Evolutionary conservation across 2,113 vertebrate species (phyloP).

Genomic region (Micronycteris hirsuta): DNA sequence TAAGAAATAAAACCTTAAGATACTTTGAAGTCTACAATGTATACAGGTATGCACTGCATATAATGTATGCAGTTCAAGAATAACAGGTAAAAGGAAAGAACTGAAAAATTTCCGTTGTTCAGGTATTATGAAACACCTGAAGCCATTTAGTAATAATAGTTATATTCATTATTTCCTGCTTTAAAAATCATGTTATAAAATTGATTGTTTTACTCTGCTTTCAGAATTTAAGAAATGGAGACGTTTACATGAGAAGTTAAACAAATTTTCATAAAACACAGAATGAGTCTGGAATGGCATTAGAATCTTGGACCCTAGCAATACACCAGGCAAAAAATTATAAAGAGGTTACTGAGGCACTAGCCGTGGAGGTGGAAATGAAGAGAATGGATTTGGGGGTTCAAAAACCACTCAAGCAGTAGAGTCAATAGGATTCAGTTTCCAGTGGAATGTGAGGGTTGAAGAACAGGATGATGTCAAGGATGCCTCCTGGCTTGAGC

Average conservation of each 20-base stretch:
- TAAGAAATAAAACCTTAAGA: constrained; percentile 7
- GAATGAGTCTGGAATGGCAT: background rate
- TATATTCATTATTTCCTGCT: background rate
- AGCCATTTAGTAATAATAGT: background rate
- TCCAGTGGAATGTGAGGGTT: background rate
- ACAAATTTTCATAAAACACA: background rate
- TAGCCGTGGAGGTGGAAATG: background rate
- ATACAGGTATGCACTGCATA: background rate
- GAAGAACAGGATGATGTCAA: background rate
- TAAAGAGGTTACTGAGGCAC: background rate
- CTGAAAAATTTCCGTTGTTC: background rate
- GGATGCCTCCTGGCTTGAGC: background rate
- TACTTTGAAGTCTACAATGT: background rate
- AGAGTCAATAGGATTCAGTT: background rate
- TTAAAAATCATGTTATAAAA: background rate
- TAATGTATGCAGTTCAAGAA: background rate
- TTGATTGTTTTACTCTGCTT: background rate
- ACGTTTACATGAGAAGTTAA: background rate
- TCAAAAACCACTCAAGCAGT: background rate
- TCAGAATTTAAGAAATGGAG: background rate
- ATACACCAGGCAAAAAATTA: background rate
- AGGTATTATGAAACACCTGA: background rate
- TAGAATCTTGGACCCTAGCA: background rate
- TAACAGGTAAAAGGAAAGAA: background rate
- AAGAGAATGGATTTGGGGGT: background rate